phyloP scores from a whole-genome alignment of 2,888 invertebrate genomes.

The Caenorhabditis sp. region DNA sequence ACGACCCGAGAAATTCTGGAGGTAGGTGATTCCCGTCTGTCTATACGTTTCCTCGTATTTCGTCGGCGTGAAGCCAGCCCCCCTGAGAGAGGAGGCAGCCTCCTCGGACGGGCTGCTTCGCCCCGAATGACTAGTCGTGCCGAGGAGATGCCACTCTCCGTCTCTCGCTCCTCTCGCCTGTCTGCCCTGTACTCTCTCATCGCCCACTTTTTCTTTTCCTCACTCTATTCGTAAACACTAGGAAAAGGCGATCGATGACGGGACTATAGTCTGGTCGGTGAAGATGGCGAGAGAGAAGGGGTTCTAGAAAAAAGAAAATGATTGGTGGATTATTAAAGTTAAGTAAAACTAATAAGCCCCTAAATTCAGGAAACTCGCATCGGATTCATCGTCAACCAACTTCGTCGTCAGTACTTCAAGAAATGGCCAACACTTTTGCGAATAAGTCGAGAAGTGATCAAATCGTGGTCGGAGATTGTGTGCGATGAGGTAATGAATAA shows the following conservation, averaged over 20 bases:
- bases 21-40: too few relatives aligned
- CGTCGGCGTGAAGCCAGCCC: constrained; percentile 26
- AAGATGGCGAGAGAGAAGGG: not conserved
- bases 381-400: constrained; percentile 72
- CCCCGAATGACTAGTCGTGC: constrained; percentile 51
- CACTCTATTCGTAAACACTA: too few relatives aligned
- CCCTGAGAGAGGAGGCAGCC: constrained; percentile 35
- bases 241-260: too few relatives aligned
- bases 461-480: constrained; percentile 71
- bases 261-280: too few relatives aligned
- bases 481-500: constrained; percentile 61
- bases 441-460: constrained; percentile 73
- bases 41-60: not conserved
- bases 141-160: constrained; percentile 22
- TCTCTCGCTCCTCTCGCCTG: constrained; percentile 34
- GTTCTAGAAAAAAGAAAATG: not conserved
- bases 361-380: constrained; percentile 75
- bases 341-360: too few relatives aligned
- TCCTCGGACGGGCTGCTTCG: constrained; percentile 43
- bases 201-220: not conserved
- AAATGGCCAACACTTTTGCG: constrained; percentile 69
- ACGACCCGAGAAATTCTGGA: constrained; percentile 70
- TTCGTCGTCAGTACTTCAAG: constrained; percentile 68
- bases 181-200: constrained; percentile 23
- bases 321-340: too few relatives aligned